Percentiles rank a stretch among this genome's conserved stretches.
phyloP scores from a whole-genome alignment of 2,888 invertebrate genomes.

The Brachypalpus laphriformis region DNA sequence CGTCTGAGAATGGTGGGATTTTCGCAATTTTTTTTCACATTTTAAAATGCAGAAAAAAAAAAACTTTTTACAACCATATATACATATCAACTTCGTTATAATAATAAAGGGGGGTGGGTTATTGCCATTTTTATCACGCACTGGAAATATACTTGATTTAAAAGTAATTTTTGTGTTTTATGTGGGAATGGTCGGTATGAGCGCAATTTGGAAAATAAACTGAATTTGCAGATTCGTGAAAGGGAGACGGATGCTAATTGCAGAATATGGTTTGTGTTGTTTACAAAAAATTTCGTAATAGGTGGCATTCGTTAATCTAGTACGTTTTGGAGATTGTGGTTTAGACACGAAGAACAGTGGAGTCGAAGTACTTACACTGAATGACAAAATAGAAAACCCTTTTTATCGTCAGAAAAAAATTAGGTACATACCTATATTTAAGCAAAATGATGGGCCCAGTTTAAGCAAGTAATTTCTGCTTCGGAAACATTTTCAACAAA shows the following conservation, averaged over 20 bases:
- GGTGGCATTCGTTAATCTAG: constrained; percentile 1
- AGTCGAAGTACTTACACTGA: too few relatives aligned
- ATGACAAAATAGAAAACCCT: too few relatives aligned
- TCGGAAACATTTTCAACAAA: too few relatives aligned
- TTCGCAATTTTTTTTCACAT: constrained; percentile 50
- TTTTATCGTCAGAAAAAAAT: too few relatives aligned
- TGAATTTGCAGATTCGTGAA: constrained; percentile 21
- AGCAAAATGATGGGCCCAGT: too few relatives aligned
- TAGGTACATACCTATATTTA: too few relatives aligned
- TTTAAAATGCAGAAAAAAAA: not conserved
- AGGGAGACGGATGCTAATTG: constrained; percentile 23
- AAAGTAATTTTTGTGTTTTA: not conserved
- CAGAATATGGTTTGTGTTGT: constrained; percentile 37
- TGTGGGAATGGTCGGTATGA: not conserved
- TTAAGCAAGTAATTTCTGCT: too few relatives aligned
- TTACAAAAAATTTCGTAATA: constrained; percentile 52
- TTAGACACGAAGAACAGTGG: too few relatives aligned
- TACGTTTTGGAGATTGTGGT: too few relatives aligned
- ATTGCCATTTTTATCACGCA: constrained; percentile 22
- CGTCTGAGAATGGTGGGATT: constrained; percentile 28
- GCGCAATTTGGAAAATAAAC: constrained; percentile 50
- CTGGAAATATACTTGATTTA: not conserved
- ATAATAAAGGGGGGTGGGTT: not conserved
- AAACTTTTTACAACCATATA: not conserved
- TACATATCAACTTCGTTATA: not conserved